Base-by-base conservation (phyloP, 2,797 vertebrate species). In the Bradypus variegatus region DNA sequence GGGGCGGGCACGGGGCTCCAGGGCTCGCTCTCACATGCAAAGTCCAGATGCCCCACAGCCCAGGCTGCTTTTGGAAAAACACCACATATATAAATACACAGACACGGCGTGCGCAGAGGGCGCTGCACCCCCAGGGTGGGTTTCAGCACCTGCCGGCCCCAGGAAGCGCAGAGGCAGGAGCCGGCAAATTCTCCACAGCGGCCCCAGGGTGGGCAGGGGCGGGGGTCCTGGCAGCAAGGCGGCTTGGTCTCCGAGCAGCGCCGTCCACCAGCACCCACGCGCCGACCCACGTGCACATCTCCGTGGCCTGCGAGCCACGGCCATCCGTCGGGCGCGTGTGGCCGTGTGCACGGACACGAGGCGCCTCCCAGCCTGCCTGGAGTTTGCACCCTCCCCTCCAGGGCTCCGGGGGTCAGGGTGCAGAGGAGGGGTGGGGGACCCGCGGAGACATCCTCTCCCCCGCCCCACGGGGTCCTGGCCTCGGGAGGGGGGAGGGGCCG, bases 401-500 rank as follows among this genome's bases (percentile, higher is more conserved):
- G 92, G 94, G 89, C 94, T 95, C 93, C 58, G 3, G 96, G 96
- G 65, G 60, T 1, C 60, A 96, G 96, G 96, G 83, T 95, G 91
- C 95, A 95, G 84, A 94, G 82, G 80, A 69, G 33, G 33, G 85
- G 36, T 79, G 36, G 95, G 95, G 96, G 94, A 95, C 94, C 93
- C 36, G 15, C 33, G 18, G 92, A 95, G 92, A 91, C 67, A 72
- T 95, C 95, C 93, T 95, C 96, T 96, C 60, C 97, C 53, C 41
- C 72, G 15, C 95, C 91, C 9, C 1, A 96, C 12, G 3, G 15
- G 1, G 95, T 96, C 94, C 96, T 90, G 86, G 97, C 97, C 93
- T 94, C 75, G 97, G 97, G 96, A 95, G 91, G 96, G 96, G 95
- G 95, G 96, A 95, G 93, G 94, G 95, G 96, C 95, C 96, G 93